Base-by-base conservation (phyloP, 37 sponge, comb jelly and placozoan genomes). In the Chondrosia reniformis region DNA sequence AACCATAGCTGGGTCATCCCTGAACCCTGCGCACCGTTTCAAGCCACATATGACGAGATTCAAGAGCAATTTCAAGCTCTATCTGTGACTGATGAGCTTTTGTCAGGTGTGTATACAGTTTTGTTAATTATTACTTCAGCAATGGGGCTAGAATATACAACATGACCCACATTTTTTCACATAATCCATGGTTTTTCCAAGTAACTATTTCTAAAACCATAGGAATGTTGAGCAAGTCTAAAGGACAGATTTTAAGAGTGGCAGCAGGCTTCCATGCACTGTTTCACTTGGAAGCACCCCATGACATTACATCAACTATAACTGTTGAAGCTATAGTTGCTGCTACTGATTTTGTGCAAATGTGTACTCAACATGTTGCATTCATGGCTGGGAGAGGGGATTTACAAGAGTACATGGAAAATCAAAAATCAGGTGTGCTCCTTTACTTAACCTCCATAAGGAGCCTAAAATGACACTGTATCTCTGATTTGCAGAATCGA, bases 151-250 rank as follows among this genome's bases (percentile, higher is more conserved):
- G n/a, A n/a, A n/a, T n/a, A n/a, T n/a, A n/a, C n/a, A n/a, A n/a
- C n/a, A n/a, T n/a, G n/a, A n/a, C n/a, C n/a, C n/a, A n/a, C n/a
- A n/a, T n/a, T n/a, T n/a, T n/a, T n/a, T n/a, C n/a, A n/a, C n/a
- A n/a, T n/a, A n/a, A n/a, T n/a, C n/a, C n/a, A n/a, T n/a, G n/a
- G n/a, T n/a, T n/a, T n/a, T n/a, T n/a, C n/a, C n/a, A n/a, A n/a
- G n/a, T n/a, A n/a, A n/a, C n/a, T n/a, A n/a, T n/a, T n/a, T n/a
- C n/a, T n/a, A n/a, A n/a, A n/a, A n/a, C n/a, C n/a, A n/a, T n/a
- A 73, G 74, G 74, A 39, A 76, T 76, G 76, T 37, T 76, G 36
- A 54, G 57, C 6, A 76, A 76, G 13, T 42, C 43, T 19, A 73
- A 73, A 36, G 74, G 74, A 36, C 74, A 73, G 45, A 28, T 73